These are phyloP conservation scores for Pipa parva DNA, from an alignment of 2,113 vertebrate genomes.

Conservation along the genomic window DNA sequence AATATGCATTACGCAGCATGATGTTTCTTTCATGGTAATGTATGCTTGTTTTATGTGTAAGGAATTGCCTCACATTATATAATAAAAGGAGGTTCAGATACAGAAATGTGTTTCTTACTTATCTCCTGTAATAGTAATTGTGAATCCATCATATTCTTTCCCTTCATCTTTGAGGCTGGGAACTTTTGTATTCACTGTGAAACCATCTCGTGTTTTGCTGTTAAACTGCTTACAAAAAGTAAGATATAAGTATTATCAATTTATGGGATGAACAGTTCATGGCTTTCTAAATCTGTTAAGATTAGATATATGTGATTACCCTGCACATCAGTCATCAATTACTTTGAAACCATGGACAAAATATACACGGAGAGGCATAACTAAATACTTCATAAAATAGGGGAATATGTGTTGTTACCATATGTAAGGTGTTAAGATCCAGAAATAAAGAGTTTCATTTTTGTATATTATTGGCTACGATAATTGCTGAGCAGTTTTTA, in stretches of 20 bases:
- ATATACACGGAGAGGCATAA: no score
- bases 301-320: not conserved
- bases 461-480: no score
- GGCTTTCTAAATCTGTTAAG: not conserved
- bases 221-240: constrained; percentile 89
- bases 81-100: constrained; percentile 33
- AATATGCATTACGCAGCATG: no score
- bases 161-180: constrained; percentile 87
- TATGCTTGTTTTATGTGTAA: no score
- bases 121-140: constrained; percentile 96
- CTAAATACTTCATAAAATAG: no score
- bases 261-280: constrained; percentile 13
- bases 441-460: no score
- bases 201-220: constrained; percentile 97
- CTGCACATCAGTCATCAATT: not conserved
- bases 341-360: no score
- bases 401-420: no score
- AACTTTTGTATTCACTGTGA: constrained; percentile 96
- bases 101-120: constrained; percentile 63
- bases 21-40: no score
- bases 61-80: not conserved
- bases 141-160: constrained; percentile 92
- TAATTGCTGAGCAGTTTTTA: no score
- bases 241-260: constrained; percentile 41
- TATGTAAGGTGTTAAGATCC: no score